Conservation (phyloP, 2,888 invertebrate species). For the Apamea sordens region DNA sequence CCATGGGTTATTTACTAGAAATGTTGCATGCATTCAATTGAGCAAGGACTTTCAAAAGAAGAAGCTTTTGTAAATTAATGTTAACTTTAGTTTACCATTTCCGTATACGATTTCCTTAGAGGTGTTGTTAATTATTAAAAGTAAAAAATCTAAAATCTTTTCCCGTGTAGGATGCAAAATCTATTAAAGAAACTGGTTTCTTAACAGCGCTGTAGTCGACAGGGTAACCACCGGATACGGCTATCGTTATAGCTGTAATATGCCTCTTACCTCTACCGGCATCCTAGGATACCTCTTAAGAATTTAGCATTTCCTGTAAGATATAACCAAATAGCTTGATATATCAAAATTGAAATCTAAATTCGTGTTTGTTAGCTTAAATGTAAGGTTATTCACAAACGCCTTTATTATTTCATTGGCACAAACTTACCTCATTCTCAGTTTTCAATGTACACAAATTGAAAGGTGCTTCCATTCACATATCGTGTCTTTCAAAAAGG, state of each 20-base stretch:
- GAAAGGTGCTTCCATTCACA: conserved; percentile 28
- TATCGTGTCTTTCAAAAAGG: conserved; percentile 32
- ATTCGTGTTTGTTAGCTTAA: neutral
- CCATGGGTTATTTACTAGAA: conserved; percentile 37
- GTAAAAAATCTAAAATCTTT: neutral
- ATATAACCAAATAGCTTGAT: conserved; percentile 10
- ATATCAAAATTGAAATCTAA: neutral
- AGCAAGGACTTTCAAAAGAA: neutral
- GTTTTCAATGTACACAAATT: conserved; percentile 26
- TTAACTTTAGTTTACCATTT: neutral
- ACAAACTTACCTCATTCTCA: conserved; percentile 13
- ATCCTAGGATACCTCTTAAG: conserved; percentile 40
- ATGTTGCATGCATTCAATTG: conserved; percentile 1
- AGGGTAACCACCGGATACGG: conserved; percentile 58
- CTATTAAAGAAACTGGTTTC: conserved; percentile 54
- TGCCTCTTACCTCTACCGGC: conserved; percentile 48
- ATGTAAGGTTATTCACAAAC: neutral
- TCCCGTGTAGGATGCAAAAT: conserved; percentile 32
- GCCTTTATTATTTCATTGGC: conserved; percentile 16
- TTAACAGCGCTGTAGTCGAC: conserved; percentile 45
- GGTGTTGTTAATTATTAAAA: conserved; percentile 1
- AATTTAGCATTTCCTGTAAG: conserved; percentile 37
- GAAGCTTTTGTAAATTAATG: neutral
- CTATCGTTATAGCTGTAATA: conserved; percentile 59
- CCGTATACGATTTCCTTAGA: neutral